These are phyloP conservation scores for Epinephelus malabaricus DNA, from an alignment of 2,797 vertebrate species.

Conservation along the genomic window DNA sequence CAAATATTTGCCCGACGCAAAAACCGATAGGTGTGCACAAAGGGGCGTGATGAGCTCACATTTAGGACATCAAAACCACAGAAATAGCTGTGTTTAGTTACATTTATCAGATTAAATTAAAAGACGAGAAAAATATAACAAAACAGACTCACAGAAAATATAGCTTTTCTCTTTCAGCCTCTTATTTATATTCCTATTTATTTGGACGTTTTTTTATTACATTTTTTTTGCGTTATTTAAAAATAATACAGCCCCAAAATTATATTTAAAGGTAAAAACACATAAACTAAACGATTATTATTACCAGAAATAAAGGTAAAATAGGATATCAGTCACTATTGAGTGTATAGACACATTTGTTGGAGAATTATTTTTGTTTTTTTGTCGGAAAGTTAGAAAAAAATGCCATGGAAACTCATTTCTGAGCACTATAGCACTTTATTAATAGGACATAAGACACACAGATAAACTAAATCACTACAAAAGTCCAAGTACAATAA, in stretches of 20 bases:
- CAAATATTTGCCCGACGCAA: conserved; percentile 73
- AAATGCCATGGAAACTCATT: background rate
- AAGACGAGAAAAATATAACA: background rate
- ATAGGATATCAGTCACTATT: no score
- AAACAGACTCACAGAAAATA: conserved; percentile 63
- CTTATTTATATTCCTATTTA: background rate
- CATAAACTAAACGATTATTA: background rate
- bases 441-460: background rate
- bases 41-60: conserved; percentile 44
- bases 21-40: conserved; percentile 38
- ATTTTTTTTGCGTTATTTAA: no score
- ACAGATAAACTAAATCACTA: no score
- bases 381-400: no score
- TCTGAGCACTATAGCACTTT: background rate
- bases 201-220: background rate
- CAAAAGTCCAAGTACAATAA: background rate
- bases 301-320: no score
- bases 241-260: background rate
- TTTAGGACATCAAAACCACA: background rate
- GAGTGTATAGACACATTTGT: no score
- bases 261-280: background rate
- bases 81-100: background rate
- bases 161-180: background rate
- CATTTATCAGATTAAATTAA: background rate
- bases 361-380: no score